Percentiles rank a stretch among this genome's conserved stretches.
Conservation (phyloP, 2,888 invertebrate species). For the Amphipyra berbera region DNA sequence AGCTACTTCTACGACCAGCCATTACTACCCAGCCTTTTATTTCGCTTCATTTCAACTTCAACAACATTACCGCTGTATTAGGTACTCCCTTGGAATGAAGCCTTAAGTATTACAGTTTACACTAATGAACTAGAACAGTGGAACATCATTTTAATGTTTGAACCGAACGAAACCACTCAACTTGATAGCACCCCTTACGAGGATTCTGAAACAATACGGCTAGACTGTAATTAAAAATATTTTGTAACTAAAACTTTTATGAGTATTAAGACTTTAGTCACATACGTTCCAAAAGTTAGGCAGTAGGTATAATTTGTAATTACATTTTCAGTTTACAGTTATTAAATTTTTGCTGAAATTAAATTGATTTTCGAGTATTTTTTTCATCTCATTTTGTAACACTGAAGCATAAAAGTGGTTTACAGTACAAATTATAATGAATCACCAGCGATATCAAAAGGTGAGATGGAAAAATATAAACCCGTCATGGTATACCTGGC, state of each 20-base stretch:
- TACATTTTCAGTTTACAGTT: too few species aligned
- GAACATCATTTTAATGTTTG: slow-evolving; percentile 48
- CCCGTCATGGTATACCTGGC: too few species aligned
- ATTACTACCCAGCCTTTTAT: slow-evolving; percentile 6
- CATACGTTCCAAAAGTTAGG: slow-evolving; percentile 13
- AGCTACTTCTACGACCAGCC: background rate
- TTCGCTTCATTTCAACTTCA: slow-evolving; percentile 8
- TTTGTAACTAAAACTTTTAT: slow-evolving; percentile 11
- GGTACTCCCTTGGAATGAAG: slow-evolving; percentile 12
- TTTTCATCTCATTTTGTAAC: too few species aligned
- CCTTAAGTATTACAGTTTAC: slow-evolving; percentile 19
- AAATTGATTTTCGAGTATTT: too few species aligned
- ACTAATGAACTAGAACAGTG: slow-evolving; percentile 40
- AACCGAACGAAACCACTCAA: slow-evolving; percentile 46
- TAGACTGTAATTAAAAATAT: slow-evolving; percentile 44
- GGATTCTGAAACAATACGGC: slow-evolving; percentile 41
- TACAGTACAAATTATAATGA: too few species aligned
- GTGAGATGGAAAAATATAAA: too few species aligned
- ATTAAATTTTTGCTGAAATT: too few species aligned
- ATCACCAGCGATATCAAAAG: too few species aligned
- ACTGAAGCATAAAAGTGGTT: too few species aligned
- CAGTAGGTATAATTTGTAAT: background rate
- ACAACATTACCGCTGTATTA: slow-evolving; percentile 7
- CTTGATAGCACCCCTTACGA: slow-evolving; percentile 44
- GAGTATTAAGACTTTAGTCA: slow-evolving; percentile 5